Conservation (phyloP, 2,113 vertebrate species). For the Numenius arquata region DNA sequence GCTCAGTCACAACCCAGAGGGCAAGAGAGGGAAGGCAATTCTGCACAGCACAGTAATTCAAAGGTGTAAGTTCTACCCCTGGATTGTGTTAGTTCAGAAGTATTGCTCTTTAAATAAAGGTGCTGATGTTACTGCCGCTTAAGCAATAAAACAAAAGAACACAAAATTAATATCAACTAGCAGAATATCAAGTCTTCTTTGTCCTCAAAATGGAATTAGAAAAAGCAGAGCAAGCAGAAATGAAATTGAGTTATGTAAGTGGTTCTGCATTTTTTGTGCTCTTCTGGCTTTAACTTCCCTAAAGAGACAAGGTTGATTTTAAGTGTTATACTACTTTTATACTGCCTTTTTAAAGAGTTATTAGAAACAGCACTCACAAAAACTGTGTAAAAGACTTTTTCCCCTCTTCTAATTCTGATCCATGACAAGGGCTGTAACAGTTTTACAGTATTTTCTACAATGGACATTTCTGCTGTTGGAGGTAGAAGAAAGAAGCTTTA, state of each 20-base stretch:
- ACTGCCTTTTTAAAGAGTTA: not conserved
- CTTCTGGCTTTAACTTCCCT: slow-evolving; percentile 40
- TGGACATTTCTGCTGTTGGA: not conserved
- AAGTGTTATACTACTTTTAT: not conserved
- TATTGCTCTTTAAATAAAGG: not conserved
- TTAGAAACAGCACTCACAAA: not conserved
- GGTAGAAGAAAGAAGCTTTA: not conserved
- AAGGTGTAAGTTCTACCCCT: slow-evolving; percentile 47
- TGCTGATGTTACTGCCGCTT: not conserved
- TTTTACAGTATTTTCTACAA: not conserved
- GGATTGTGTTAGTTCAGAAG: slow-evolving; percentile 22
- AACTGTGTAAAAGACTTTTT: not conserved
- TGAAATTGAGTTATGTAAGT: slow-evolving; percentile 31
- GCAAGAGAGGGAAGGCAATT: not conserved
- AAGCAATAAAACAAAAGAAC: slow-evolving; percentile 19
- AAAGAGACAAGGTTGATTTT: not conserved
- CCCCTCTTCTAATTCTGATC: not conserved
- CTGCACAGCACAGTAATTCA: not conserved
- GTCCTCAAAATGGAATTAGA: slow-evolving; percentile 36
- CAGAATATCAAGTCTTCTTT: not conserved
- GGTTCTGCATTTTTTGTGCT: slow-evolving; percentile 34
- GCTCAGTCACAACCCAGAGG: not conserved
- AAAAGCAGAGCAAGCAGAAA: slow-evolving; percentile 61
- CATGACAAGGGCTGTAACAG: not conserved
- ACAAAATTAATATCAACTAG: slow-evolving; percentile 8